phyloP scores from a whole-genome alignment of 2,113 vertebrate species.

The Oreochromis aureus region DNA sequence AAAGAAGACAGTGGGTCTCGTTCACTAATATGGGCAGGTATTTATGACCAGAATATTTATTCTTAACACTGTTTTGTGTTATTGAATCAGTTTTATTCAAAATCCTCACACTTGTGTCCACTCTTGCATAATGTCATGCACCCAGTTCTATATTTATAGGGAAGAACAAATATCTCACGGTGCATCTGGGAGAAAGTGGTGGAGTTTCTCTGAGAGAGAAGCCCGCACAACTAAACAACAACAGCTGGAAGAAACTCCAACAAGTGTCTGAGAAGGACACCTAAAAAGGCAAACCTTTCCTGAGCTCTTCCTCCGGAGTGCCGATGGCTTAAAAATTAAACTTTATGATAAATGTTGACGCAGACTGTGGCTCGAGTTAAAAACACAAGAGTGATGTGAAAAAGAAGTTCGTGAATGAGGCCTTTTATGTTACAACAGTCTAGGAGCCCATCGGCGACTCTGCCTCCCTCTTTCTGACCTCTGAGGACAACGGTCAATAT shows the following conservation, averaged over 20 bases:
- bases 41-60: neutral
- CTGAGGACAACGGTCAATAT: neutral
- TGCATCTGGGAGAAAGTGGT: neutral
- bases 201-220: neutral
- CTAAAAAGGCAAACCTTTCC: rapidly evolving
- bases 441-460: neutral
- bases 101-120: neutral
- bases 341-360: neutral
- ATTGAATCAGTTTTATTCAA: neutral
- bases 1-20: neutral
- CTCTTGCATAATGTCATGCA: neutral
- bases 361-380: neutral
- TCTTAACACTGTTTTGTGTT: neutral
- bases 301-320: rapidly evolving
- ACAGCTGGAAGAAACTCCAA: neutral
- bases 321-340: neutral
- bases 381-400: neutral
- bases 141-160: neutral
- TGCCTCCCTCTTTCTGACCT: neutral
- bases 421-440: neutral
- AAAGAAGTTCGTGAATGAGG: rapidly evolving
- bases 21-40: rapidly evolving
- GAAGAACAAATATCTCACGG: neutral
- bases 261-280: neutral
- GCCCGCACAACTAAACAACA: neutral